Percentiles rank a stretch among this genome's conserved stretches.
These are phyloP conservation scores for Chrysotoxum bicinctum DNA, from an alignment of 2,888 invertebrate species.

Conservation along the genomic window DNA sequence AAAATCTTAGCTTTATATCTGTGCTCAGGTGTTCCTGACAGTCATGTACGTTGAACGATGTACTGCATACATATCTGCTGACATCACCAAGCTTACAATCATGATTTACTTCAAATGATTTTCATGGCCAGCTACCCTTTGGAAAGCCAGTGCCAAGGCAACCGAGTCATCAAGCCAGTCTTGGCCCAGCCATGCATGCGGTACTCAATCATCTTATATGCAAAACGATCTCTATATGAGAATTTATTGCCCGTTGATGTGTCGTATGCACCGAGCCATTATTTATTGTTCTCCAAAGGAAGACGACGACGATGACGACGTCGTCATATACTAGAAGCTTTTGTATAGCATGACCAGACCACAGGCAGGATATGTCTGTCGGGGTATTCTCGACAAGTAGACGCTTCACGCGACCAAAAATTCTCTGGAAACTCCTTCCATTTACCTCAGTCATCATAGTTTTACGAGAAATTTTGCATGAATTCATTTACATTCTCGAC, in stretches of 20 bases:
- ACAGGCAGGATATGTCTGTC: slow-evolving; percentile 48
- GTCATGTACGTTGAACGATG: background rate
- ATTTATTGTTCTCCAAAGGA: slow-evolving; percentile 59
- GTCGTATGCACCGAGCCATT: slow-evolving; percentile 69
- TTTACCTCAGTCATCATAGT: slow-evolving; percentile 13
- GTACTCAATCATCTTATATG: slow-evolving; percentile 67
- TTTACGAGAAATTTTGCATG: slow-evolving; percentile 46
- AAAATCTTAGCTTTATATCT: slow-evolving; percentile 8
- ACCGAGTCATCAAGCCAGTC: slow-evolving; percentile 13
- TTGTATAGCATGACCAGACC: slow-evolving; percentile 43
- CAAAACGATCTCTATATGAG: slow-evolving; percentile 63
- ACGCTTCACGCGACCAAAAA: slow-evolving; percentile 60
- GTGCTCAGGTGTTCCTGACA: slow-evolving; percentile 44
- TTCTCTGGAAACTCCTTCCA: slow-evolving; percentile 11
- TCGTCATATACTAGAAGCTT: background rate
- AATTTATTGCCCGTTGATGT: slow-evolving; percentile 69
- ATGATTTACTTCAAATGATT: slow-evolving; percentile 66
- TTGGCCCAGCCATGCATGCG: slow-evolving; percentile 34
- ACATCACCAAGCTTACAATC: slow-evolving; percentile 45
- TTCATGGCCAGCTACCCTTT: slow-evolving; percentile 56
- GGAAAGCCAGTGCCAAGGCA: slow-evolving; percentile 18
- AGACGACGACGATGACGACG: slow-evolving; percentile 1
- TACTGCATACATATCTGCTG: slow-evolving; percentile 34
- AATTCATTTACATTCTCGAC: slow-evolving; percentile 28
- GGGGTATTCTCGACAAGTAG: slow-evolving; percentile 51